phyloP scores from a whole-genome alignment of 2,888 invertebrate species.

The Resseliella maxima region DNA sequence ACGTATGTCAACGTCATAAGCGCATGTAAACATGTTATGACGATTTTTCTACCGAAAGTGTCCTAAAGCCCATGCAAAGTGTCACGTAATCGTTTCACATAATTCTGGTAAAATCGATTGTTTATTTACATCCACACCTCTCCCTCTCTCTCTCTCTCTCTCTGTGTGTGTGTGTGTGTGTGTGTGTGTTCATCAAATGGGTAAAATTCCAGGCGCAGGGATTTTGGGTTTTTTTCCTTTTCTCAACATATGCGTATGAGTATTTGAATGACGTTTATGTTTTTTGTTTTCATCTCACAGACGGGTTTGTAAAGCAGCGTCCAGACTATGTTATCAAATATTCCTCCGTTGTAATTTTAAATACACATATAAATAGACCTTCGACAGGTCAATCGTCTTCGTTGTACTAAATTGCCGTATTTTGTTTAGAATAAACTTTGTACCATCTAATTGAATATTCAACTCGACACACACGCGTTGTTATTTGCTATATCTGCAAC shows the following conservation, averaged over 20 bases:
- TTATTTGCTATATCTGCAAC: too few species aligned
- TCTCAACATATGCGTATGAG: too few species aligned
- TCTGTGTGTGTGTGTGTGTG: too few species aligned
- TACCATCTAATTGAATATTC: neutral
- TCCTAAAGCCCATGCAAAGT: neutral
- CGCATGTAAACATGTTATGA: neutral
- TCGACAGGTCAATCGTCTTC: neutral
- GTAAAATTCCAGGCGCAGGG: too few species aligned
- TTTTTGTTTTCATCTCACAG: too few species aligned
- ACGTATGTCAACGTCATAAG: neutral
- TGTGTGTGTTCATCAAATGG: too few species aligned
- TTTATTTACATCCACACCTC: neutral
- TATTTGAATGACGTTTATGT: too few species aligned
- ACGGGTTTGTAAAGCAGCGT: neutral
- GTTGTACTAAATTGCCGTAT: neutral
- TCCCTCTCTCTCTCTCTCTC: too few species aligned
- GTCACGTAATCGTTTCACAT: conserved; percentile 36
- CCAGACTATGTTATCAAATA: neutral
- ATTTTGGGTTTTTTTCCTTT: too few species aligned
- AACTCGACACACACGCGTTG: neutral
- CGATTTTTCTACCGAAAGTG: neutral
- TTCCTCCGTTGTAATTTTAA: too few species aligned
- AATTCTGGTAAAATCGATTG: neutral
- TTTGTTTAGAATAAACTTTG: conserved; percentile 13
- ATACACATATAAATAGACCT: too few species aligned